Percentiles rank a stretch among this genome's conserved stretches.
These are phyloP conservation scores for Cyprinodon variegatus DNA, from an alignment of 2,113 vertebrate species.

Conservation along the genomic window DNA sequence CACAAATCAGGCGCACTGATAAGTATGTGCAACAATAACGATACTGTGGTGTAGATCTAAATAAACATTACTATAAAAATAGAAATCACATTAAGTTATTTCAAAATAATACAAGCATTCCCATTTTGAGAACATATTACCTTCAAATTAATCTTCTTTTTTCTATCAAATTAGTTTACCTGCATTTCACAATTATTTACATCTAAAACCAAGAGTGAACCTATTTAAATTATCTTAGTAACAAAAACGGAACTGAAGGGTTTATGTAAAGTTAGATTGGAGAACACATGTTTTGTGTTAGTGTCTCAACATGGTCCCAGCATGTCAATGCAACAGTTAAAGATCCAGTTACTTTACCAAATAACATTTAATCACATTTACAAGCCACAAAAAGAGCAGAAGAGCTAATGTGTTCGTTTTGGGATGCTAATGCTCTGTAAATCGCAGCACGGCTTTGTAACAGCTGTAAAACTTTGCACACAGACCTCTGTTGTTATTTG, in stretches of 20 bases:
- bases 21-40: conserved; percentile 11
- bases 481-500: conserved; percentile 1
- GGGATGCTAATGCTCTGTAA: not conserved
- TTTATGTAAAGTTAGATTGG: conserved; percentile 5
- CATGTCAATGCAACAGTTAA: conserved; percentile 23
- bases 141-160: not conserved
- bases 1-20: conserved; percentile 17
- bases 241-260: not conserved
- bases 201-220: conserved; percentile 19
- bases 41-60: conserved; percentile 28
- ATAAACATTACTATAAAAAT: conserved; percentile 52
- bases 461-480: not conserved
- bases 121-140: conserved; percentile 24
- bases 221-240: conserved; percentile 8
- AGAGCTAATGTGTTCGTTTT: conserved; percentile 12
- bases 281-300: not conserved
- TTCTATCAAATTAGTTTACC: conserved; percentile 7
- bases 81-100: conserved; percentile 43
- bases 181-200: conserved; percentile 1
- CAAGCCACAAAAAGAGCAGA: conserved; percentile 34
- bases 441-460: not conserved
- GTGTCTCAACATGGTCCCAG: conserved; percentile 18
- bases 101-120: conserved; percentile 14
- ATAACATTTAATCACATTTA: conserved; percentile 51
- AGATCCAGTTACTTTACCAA: conserved; percentile 40